Conservation (phyloP, 2,888 invertebrate genomes). For the Plebejus melissa region DNA sequence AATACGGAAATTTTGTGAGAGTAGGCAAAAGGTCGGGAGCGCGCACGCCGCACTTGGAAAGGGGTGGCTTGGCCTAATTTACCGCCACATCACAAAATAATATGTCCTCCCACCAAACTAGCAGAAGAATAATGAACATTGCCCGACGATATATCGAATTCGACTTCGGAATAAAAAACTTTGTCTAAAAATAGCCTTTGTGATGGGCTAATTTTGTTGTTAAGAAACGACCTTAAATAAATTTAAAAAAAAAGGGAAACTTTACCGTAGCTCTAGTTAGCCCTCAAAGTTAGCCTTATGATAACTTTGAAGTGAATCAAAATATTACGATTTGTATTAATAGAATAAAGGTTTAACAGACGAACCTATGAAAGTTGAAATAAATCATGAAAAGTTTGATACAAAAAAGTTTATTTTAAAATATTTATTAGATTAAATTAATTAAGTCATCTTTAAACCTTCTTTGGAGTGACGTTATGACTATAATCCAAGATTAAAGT, state of each 20-base stretch:
- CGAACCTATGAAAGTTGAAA: too few species aligned
- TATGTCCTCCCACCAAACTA: constrained; percentile 25
- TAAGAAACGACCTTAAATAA: too few species aligned
- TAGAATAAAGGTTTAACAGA: background rate
- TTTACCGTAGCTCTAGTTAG: background rate
- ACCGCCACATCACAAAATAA: constrained; percentile 12
- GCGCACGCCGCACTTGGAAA: background rate
- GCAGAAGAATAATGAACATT: constrained; percentile 18
- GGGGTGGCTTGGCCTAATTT: constrained; percentile 24
- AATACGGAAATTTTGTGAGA: background rate
- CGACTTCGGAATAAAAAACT: background rate
- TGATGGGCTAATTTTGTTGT: background rate
- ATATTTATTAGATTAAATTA: too few species aligned
- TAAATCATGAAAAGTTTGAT: too few species aligned
- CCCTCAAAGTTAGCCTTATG: background rate
- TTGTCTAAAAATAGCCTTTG: background rate
- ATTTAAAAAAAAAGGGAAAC: background rate
- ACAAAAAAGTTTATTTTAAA: too few species aligned
- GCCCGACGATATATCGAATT: background rate
- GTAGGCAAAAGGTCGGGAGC: background rate
- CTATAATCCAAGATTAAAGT: too few species aligned
- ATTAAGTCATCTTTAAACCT: too few species aligned
- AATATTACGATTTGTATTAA: background rate
- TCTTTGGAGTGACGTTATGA: too few species aligned
- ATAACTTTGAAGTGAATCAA: background rate